Base-by-base conservation (phyloP, 2,797 vertebrate species). In the Phataginus tricuspis region DNA sequence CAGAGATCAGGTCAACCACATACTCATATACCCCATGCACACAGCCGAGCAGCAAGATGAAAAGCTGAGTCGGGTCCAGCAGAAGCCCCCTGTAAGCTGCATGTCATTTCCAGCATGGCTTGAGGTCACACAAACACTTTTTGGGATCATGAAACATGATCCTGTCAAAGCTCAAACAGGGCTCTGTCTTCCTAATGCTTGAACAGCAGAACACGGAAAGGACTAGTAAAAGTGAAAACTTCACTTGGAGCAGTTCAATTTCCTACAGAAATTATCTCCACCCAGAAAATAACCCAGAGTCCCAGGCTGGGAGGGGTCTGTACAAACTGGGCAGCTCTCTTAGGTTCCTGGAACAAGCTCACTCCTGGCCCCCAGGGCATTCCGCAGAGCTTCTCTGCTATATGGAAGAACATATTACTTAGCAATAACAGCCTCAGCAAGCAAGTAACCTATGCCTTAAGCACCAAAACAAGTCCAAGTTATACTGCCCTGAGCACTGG, bases 261-360 rank as follows among this genome's bases (percentile, higher is more conserved):
- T 98, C 98, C 98, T 98, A 95, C 94, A 97, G 97, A 98, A 98
- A 98, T 97, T 97, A 96, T 98, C 98, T 98, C 98, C 96, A 97
- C 96, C 98, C 98, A 97, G 96, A 98, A 98, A 98, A 97, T 98
- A 99, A 98, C 97, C 94, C 87, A 90, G 96, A 49, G 69, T 97
- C 95, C 71, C 82, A 92, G 82, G 92, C 85, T 9, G 61, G 97
- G 96, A 49, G 64, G 5, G 61, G 59, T 96, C 97, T 87, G 25
- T 37, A 86, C 42, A 64, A 87, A 97, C 55, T 51, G 92, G 96
- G 59, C 74, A 49, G 64, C 1, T 95, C 83, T 90, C 86, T 94
- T 64, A 63, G 11, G 68, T 88, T 96, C 88, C 69, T 71, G 89
- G 91, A 82, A 68, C 25, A 96, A 95, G 91, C 55, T 66, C 57